Percentiles rank a stretch among this genome's conserved stretches.
phyloP scores from a whole-genome alignment of 1,140 invertebrate species.

The Heliconius himera region DNA sequence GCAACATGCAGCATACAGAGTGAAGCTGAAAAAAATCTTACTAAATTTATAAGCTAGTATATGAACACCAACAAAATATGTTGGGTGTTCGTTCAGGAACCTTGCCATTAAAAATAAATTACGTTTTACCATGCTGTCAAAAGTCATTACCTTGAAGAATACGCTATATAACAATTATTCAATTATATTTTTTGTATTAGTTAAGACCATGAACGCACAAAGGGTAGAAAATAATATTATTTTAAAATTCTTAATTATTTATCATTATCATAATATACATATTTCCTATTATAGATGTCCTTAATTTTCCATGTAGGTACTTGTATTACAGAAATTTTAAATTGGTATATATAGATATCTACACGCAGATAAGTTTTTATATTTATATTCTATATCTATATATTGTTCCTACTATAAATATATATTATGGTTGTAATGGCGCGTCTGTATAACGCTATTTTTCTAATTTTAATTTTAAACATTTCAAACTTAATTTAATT shows the following conservation, averaged over 20 bases:
- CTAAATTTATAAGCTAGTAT: not conserved
- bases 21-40: not conserved
- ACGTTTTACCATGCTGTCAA: not conserved
- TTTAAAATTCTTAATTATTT: not conserved
- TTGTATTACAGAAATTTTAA: not conserved
- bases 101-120: not conserved
- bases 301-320: too few species aligned
- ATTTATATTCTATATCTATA: too few species aligned
- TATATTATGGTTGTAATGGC: too few species aligned
- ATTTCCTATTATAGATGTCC: not conserved
- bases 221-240: not conserved
- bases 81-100: not conserved
- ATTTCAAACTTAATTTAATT: too few species aligned
- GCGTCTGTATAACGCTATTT: too few species aligned
- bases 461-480: too few species aligned
- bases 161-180: not conserved
- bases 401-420: too few species aligned
- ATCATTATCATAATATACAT: not conserved
- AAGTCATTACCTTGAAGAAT: not conserved
- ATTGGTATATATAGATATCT: not conserved
- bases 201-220: not conserved
- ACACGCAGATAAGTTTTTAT: too few species aligned
- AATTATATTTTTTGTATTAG: slow-evolving; percentile 5
- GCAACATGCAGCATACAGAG: too few species aligned
- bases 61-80: not conserved